Percentiles rank a stretch among this genome's conserved stretches.
Conservation (phyloP, 2,113 vertebrate species). For the Hypomesus transpacificus region DNA sequence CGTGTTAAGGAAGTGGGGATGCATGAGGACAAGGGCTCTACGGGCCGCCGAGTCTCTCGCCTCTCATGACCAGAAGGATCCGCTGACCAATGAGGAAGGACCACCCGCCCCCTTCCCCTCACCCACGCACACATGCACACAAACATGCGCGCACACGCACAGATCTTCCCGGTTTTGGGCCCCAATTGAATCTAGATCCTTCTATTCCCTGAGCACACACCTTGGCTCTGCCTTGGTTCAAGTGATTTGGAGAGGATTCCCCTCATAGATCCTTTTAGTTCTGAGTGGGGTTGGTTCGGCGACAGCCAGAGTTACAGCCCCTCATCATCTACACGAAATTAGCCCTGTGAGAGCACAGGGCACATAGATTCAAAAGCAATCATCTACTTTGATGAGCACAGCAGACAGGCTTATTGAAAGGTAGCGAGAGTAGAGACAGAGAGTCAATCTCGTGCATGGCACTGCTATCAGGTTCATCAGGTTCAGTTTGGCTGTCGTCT, state of each 20-base stretch:
- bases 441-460: neutral
- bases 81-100: neutral
- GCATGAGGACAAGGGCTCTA: neutral
- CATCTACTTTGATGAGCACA: constrained; percentile 2
- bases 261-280: too few relatives aligned
- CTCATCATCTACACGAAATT: neutral
- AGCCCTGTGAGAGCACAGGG: neutral
- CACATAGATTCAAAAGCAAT: constrained; percentile 1
- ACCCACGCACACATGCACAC: neutral
- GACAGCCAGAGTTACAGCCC: neutral
- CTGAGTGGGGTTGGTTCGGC: neutral
- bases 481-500: neutral
- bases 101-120: neutral
- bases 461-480: neutral
- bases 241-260: neutral
- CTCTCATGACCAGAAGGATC: neutral
- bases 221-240: neutral
- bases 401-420: neutral
- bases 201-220: neutral
- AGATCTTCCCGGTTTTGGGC: neutral
- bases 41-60: neutral
- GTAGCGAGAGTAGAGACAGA: neutral
- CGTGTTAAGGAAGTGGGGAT: neutral
- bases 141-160: neutral
- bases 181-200: neutral